Evolutionary conservation across 2,888 invertebrate genomes (phyloP).

Genomic region (Leptogaster cylindrica): DNA sequence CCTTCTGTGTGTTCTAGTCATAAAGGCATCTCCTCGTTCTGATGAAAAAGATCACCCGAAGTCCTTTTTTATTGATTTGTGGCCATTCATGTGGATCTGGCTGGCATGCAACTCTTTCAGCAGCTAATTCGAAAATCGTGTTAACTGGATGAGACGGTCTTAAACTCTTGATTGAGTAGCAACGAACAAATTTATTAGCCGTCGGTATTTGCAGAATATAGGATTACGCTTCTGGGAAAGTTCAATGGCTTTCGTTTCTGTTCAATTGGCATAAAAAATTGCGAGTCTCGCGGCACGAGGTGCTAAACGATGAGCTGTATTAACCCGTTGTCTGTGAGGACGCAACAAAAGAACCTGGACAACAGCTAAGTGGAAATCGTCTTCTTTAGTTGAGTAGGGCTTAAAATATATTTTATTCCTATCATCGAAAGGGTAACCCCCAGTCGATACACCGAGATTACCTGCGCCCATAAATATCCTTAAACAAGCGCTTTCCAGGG

Average conservation of each 20-base stretch:
- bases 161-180: conserved; percentile 42
- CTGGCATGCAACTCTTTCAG: conserved; percentile 20
- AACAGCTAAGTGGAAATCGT: neutral
- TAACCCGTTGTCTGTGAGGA: neutral
- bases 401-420: conserved; percentile 19
- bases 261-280: conserved; percentile 35
- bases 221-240: conserved; percentile 40
- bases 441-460: conserved; percentile 25
- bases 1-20: conserved; percentile 40
- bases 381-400: neutral
- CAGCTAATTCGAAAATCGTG: conserved; percentile 43
- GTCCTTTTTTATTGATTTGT: conserved; percentile 39
- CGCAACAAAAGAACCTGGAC: conserved; percentile 30
- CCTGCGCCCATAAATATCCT: conserved; percentile 27
- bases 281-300: conserved; percentile 7
- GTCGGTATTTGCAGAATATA: conserved; percentile 40
- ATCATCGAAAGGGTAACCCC: conserved; percentile 37
- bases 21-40: conserved; percentile 27
- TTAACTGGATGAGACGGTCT: conserved; percentile 41
- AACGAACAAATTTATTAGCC: conserved; percentile 42
- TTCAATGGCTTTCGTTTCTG: conserved; percentile 35
- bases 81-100: conserved; percentile 11
- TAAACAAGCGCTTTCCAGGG: conserved; percentile 4
- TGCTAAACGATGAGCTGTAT: neutral
- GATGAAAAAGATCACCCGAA: neutral